Percentiles rank a stretch among this genome's conserved stretches.
Evolutionary conservation across 1,140 invertebrate species (phyloP).

Genomic region (Tribolium castaneum): DNA sequence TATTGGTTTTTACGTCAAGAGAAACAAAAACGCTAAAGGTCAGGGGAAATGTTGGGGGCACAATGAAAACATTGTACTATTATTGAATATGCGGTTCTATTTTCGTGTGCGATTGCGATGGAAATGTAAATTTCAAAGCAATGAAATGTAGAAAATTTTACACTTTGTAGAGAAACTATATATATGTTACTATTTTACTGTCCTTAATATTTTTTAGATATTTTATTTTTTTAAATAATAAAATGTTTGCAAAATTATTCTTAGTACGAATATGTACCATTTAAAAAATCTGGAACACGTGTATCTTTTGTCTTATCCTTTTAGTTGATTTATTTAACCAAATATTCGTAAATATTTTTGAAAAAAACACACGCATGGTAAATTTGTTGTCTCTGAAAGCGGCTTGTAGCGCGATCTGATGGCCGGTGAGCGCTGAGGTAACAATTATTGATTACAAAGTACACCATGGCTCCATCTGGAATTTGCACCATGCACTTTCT

Average conservation of each 20-base stretch:
- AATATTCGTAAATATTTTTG: not conserved
- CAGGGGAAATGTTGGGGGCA: not conserved
- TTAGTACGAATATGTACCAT: too few relatives aligned
- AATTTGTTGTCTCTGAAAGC: not conserved
- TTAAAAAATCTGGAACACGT: too few relatives aligned
- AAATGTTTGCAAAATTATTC: too few relatives aligned
- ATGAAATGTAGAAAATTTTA: not conserved
- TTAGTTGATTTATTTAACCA: too few relatives aligned
- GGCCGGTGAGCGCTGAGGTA: slow-evolving; percentile 13
- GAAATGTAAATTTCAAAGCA: not conserved
- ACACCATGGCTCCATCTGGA: slow-evolving; percentile 37
- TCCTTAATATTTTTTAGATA: too few relatives aligned
- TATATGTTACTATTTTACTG: too few relatives aligned
- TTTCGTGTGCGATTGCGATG: not conserved
- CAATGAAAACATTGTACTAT: not conserved
- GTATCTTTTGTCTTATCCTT: too few relatives aligned
- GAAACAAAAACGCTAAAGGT: not conserved
- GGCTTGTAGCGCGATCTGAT: slow-evolving; percentile 34
- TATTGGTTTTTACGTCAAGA: too few relatives aligned
- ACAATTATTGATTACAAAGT: slow-evolving; percentile 28
- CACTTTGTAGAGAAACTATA: not conserved
- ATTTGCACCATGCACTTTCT: slow-evolving; percentile 34
- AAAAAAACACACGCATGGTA: not conserved
- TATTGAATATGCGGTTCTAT: not conserved
- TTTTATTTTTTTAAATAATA: too few relatives aligned